Percentiles rank a stretch among this genome's conserved stretches.
Conservation (phyloP, 2,888 invertebrate species). For the Venustoraphidia nigricollis region DNA sequence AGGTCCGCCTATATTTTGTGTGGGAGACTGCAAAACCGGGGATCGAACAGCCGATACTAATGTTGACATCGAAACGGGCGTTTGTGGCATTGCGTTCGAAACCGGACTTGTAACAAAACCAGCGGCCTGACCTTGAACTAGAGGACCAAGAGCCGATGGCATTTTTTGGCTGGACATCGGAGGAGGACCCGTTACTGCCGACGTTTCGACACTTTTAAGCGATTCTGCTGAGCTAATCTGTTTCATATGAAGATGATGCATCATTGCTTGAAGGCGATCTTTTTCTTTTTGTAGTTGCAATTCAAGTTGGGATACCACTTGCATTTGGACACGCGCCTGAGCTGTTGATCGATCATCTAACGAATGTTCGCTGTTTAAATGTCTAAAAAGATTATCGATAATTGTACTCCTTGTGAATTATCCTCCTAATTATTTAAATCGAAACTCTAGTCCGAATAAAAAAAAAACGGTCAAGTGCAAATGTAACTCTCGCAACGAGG, state of each 20-base stretch:
- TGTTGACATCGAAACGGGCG: constrained; percentile 36
- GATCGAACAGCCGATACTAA: constrained; percentile 40
- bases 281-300: constrained; percentile 84
- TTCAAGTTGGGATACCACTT: constrained; percentile 86
- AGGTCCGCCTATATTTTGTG: constrained; percentile 51
- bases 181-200: constrained; percentile 18
- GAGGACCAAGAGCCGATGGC: constrained; percentile 17
- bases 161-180: constrained; percentile 14
- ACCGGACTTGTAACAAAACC: constrained; percentile 20
- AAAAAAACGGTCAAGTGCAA: constrained; percentile 4
- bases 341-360: constrained; percentile 91
- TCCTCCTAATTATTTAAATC: background rate
- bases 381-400: constrained; percentile 37
- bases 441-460: background rate
- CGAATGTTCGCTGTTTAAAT: constrained; percentile 83
- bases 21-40: constrained; percentile 36
- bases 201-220: constrained; percentile 27
- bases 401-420: background rate
- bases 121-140: constrained; percentile 17
- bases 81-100: constrained; percentile 24
- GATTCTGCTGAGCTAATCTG: constrained; percentile 44
- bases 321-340: constrained; percentile 94
- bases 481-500: too few relatives aligned
- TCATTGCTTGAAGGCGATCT: constrained; percentile 90
- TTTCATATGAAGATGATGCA: constrained; percentile 86